Conservation (phyloP, 2,113 vertebrate species). For the Sciurus niger region DNA sequence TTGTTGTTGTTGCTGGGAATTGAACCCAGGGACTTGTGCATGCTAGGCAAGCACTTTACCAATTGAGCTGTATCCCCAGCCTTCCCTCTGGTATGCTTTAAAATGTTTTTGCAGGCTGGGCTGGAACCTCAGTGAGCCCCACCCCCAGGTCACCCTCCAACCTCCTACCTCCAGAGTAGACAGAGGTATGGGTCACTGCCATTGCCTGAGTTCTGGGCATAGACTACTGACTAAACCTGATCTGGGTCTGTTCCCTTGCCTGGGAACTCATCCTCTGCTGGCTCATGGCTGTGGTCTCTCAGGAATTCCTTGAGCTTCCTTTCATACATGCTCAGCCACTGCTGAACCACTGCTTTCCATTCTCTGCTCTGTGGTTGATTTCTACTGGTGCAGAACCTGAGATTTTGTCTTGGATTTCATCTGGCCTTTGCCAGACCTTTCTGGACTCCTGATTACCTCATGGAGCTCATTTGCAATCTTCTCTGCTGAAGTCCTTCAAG, state of each 20-base stretch:
- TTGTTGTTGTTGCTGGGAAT: too few species aligned
- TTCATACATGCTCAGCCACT: neutral
- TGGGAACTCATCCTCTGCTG: neutral
- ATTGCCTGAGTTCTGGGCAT: rapidly evolving
- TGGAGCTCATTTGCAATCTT: neutral
- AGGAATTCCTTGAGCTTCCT: neutral
- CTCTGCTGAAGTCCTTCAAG: neutral
- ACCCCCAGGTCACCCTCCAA: too few species aligned
- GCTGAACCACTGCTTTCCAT: neutral
- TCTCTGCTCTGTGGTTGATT: neutral
- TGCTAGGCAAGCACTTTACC: too few species aligned
- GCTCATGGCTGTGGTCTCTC: neutral
- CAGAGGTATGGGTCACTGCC: neutral
- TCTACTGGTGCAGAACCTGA: neutral
- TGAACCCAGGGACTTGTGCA: too few species aligned
- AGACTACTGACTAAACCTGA: too few species aligned
- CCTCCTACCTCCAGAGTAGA: too few species aligned
- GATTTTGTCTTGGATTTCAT: neutral
- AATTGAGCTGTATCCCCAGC: too few species aligned
- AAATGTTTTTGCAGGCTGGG: neutral
- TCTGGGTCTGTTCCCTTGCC: neutral
- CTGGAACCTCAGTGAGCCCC: neutral
- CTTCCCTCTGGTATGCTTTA: neutral
- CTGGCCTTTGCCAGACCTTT: neutral
- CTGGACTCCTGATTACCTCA: neutral